Base-by-base conservation (phyloP, 2,888 invertebrate species). In the Orthosia gracilis region DNA sequence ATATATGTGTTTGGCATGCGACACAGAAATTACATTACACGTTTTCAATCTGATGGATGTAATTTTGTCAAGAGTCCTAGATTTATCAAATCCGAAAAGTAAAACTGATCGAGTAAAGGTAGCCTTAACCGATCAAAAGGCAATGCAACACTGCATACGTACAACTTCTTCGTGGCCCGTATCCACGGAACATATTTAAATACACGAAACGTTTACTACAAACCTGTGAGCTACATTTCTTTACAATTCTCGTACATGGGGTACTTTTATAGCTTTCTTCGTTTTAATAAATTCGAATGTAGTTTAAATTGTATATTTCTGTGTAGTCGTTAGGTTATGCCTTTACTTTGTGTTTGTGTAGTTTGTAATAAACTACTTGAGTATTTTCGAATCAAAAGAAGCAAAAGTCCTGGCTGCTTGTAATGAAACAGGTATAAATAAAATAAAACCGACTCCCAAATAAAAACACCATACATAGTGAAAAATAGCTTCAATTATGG, bases 181-280 rank as follows among this genome's bases (percentile, higher is more conserved):
- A 31, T 78, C 23, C 4, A n/a, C 12, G 12, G 15, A 78, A 76
- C 23, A 71, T 49, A 76, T 70, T 78, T 63, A 62, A 63, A 63
- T 71, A 54, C 18, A 59, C 15, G 23, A 4, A 63, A 21, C 11
- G 17, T 61, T 72, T 45, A 49, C 40, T 55, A 3, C 4, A 12
- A 26, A 45, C 21, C 1, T 45, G 15, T 11, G 50, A 4, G 23
- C 12, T 76, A 52, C 13, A 50, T 45, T 59, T 45, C 15, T 15
- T 18, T 49, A 45, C 26, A 59, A 59, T 63, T 69, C 52, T 5
- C 2, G 40, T 49, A 23, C 15, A 23, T 12, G 3, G 7, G 13
- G n/a, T 49, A 21, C 4, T 71, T 45, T 4, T 65, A 15, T 23
- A 31, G 26, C 21, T 55, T 69, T 31, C n/a, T 69, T 57, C 31